Percentiles rank a stretch among this genome's conserved stretches.
These are phyloP conservation scores for Lagopus muta DNA, from an alignment of 2,113 vertebrate species.

Conservation along the genomic window DNA sequence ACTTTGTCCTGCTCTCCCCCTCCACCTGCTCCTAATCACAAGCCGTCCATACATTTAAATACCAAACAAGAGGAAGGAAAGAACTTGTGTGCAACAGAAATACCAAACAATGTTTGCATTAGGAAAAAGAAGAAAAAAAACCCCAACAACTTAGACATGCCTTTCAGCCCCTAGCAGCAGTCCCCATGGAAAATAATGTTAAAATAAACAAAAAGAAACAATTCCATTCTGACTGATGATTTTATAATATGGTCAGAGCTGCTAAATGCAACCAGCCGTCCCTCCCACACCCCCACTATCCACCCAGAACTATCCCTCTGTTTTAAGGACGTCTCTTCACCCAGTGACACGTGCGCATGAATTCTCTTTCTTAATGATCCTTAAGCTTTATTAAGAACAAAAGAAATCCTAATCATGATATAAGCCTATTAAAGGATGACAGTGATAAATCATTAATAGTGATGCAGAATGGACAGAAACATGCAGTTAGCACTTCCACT, in stretches of 20 bases:
- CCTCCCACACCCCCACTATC: conserved; percentile 37
- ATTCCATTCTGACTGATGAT: conserved; percentile 66
- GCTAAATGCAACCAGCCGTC: conserved; percentile 3
- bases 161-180: conserved; percentile 58
- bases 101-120: conserved; percentile 68
- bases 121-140: conserved; percentile 12
- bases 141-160: conserved; percentile 19
- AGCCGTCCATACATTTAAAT: conserved; percentile 72
- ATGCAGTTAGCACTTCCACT: conserved; percentile 15
- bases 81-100: conserved; percentile 66
- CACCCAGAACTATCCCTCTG: not conserved
- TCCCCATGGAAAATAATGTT: conserved; percentile 66
- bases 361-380: conserved; percentile 48
- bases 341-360: not conserved
- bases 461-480: conserved; percentile 35
- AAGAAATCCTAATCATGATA: conserved; percentile 58
- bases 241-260: conserved; percentile 49
- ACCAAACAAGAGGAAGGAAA: conserved; percentile 67
- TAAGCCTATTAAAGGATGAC: conserved; percentile 57
- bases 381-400: conserved; percentile 61
- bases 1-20: conserved; percentile 65
- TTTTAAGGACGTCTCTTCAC: conserved; percentile 39
- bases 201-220: conserved; percentile 71
- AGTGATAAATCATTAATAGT: conserved; percentile 56
- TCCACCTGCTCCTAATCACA: conserved; percentile 73